Conservation (phyloP, 2,888 invertebrate species). For the Pollenia labialis region DNA sequence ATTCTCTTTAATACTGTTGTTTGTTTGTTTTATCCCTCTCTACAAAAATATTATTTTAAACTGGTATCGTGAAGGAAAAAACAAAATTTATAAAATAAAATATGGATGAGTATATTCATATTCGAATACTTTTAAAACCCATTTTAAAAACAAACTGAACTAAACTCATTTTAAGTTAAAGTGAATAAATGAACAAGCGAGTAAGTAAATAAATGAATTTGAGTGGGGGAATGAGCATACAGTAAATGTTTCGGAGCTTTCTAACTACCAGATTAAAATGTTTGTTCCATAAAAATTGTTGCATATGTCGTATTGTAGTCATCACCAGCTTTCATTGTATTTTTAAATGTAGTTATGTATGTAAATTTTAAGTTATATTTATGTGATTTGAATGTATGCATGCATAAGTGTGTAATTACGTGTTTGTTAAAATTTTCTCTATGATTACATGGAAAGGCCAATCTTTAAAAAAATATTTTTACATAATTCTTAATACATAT, state of each 20-base stretch:
- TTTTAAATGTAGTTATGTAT: background rate
- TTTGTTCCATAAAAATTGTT: background rate
- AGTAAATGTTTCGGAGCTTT: background rate
- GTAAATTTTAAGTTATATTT: background rate
- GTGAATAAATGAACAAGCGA: no score
- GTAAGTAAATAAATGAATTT: no score
- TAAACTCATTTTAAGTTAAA: no score
- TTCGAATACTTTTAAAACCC: no score
- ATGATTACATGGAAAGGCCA: slow-evolving; percentile 21
- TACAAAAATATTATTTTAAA: no score
- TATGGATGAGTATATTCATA: no score
- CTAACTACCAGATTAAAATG: background rate
- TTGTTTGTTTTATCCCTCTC: no score
- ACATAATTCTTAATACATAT: slow-evolving; percentile 38
- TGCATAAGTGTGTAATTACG: background rate
- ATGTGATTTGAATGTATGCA: background rate
- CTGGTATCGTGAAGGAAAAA: no score
- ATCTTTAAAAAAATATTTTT: slow-evolving; percentile 45
- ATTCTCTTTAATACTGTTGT: no score
- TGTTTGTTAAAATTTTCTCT: background rate
- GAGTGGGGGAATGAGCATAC: no score
- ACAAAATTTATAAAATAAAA: no score
- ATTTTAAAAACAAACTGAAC: no score
- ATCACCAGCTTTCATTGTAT: background rate
- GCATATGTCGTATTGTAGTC: background rate